A percentile compares a stretch with the other conserved stretches of the same genome.
Conservation (phyloP, 2,113 vertebrate genomes). For the Phainopepla nitens region DNA sequence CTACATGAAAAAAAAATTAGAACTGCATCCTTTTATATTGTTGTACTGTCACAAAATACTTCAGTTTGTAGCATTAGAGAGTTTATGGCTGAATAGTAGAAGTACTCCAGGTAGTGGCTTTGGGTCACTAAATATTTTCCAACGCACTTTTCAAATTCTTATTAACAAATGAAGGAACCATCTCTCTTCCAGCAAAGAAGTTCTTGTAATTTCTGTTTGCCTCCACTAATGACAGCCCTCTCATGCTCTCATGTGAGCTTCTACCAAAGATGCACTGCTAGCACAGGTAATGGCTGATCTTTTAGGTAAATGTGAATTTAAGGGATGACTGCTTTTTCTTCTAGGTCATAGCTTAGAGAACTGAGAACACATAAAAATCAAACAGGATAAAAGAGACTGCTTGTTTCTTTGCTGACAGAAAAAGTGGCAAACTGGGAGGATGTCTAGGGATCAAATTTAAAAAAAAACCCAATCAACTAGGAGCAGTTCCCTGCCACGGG, state of each 20-base stretch:
- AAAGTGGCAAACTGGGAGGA: background rate
- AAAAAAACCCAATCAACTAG: background rate
- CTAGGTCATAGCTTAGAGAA: background rate
- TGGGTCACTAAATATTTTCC: background rate
- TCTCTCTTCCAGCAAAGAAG: background rate
- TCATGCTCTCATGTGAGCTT: background rate
- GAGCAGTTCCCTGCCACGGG: background rate
- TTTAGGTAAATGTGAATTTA: background rate
- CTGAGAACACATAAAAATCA: background rate
- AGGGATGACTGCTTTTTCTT: background rate
- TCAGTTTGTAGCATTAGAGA: background rate
- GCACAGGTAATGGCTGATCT: background rate
- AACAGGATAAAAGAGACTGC: background rate
- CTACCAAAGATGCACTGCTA: background rate
- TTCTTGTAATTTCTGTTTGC: rapidly evolving
- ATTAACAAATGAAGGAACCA: background rate
- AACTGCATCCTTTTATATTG: background rate
- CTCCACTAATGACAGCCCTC: background rate
- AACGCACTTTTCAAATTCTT: background rate
- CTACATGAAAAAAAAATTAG: background rate
- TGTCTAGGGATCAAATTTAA: background rate
- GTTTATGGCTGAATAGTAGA: background rate
- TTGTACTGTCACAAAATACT: background rate
- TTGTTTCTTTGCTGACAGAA: background rate
- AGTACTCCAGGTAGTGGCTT: background rate